Percentiles rank a stretch among this genome's conserved stretches.
These are phyloP conservation scores for Plodia interpunctella DNA, from an alignment of 1,140 invertebrate genomes.

Conservation along the genomic window DNA sequence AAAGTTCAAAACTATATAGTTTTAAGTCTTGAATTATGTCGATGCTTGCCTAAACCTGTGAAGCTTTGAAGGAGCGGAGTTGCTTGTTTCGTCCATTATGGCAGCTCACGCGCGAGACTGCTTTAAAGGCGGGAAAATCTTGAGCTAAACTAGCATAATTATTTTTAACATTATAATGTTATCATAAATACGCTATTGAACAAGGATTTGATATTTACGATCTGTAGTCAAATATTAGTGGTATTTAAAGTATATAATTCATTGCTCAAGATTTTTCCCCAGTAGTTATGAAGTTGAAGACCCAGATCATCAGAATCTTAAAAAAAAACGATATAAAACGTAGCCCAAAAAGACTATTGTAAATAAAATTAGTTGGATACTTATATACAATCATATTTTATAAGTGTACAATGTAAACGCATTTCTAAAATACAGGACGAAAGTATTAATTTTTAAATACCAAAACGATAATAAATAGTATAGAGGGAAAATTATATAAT, in stretches of 20 bases:
- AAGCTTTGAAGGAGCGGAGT: not conserved
- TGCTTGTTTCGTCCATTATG: slow-evolving; percentile 1
- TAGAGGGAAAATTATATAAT: slow-evolving; percentile 41
- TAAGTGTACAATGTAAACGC: slow-evolving; percentile 43
- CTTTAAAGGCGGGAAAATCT: not conserved
- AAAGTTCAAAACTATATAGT: slow-evolving; percentile 6
- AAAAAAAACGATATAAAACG: slow-evolving; percentile 38
- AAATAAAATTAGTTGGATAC: slow-evolving; percentile 61
- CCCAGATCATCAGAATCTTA: slow-evolving; percentile 33
- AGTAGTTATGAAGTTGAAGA: not conserved
- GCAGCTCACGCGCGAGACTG: not conserved
- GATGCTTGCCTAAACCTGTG: slow-evolving; percentile 63
- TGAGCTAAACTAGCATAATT: not conserved
- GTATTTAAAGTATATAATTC: not conserved
- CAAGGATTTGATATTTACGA: too few species aligned
- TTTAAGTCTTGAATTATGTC: slow-evolving; percentile 33
- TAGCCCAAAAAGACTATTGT: slow-evolving; percentile 67
- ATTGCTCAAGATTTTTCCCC: not conserved
- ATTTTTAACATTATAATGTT: too few species aligned
- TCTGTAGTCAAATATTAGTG: too few species aligned
- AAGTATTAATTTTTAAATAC: slow-evolving; percentile 60
- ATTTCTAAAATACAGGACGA: slow-evolving; percentile 54
- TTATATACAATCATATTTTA: slow-evolving; percentile 57
- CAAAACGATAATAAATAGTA: slow-evolving; percentile 67
- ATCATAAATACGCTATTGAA: too few species aligned